Evolutionary conservation across 2,113 vertebrate genomes (phyloP).

Genomic region (Cyphomyrus discorhynchus): DNA sequence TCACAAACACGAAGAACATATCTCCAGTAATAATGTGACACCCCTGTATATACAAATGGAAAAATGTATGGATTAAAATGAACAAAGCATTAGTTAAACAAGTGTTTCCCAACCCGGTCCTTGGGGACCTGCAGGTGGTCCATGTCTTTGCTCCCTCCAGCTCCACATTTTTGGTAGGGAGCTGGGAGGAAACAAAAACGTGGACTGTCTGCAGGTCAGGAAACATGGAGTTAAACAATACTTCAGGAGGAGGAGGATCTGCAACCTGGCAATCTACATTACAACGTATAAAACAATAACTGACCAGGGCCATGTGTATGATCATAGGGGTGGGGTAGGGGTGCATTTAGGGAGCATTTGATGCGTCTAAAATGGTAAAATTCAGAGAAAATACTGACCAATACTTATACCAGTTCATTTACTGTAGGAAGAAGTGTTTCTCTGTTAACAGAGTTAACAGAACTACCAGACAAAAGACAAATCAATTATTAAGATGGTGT

Average conservation of each 20-base stretch:
- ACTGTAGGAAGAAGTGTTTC: background rate
- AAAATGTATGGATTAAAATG: slow-evolving; percentile 21
- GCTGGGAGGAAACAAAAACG: background rate
- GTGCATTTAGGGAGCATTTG: background rate
- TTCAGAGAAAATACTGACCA: slow-evolving; percentile 9
- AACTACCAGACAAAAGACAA: background rate
- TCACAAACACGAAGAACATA: slow-evolving; percentile 38
- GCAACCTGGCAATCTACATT: slow-evolving; percentile 3
- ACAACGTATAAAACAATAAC: background rate
- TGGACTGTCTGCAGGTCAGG: background rate
- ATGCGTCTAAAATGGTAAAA: background rate
- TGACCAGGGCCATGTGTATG: background rate
- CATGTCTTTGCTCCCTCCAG: background rate
- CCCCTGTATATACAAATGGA: slow-evolving; percentile 18
- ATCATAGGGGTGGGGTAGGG: too few relatives aligned
- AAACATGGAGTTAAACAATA: background rate
- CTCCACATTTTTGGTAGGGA: background rate
- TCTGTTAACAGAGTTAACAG: background rate
- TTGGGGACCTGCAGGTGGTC: background rate
- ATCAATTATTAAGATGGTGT: background rate
- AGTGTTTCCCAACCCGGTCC: background rate
- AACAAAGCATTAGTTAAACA: background rate
- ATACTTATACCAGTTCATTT: background rate
- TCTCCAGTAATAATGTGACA: slow-evolving; percentile 2
- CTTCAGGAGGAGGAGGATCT: slow-evolving; percentile 3